Base-by-base conservation (phyloP, 1,140 invertebrate species). In the Geopemphigus sp. region DNA sequence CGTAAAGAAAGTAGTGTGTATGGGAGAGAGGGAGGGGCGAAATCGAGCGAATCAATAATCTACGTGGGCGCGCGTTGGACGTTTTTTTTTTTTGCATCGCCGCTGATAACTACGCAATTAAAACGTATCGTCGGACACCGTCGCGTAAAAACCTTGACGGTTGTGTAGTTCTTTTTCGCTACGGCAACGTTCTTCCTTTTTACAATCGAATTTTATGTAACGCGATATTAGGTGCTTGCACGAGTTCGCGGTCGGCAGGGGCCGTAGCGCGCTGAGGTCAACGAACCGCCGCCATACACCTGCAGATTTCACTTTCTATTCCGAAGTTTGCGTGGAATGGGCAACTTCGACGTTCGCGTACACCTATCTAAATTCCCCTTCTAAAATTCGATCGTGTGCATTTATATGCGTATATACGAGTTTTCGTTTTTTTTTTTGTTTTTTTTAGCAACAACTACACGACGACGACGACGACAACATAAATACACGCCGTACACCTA, bases 301-400 rank as follows among this genome's bases (percentile, higher is more conserved):
- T 78, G 74, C 74, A 78, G 74, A 78, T 78, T 78, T 78, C 74
- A 78, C 74, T 78, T 78, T 78, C 74, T 78, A 78, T 78, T 78
- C 22, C 24, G 74, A 78, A 78, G 57, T 78, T 78, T 78, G 74
- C 74, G 17, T 54, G 68, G 12, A 72, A 72, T n/a, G 45, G 47
- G 24, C 39, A 22, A 68, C 29, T 63, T 29, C 56, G 6, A 12
- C 47, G 14, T 22, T 22, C 22, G 2, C 12, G 4, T 12, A 14
- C 22, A 15, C 15, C 24, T 24, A 24, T 68, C 66, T 47, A 4
- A 68, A 68, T 50, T 68, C 66, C 66, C 45, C 66, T 11, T 50
- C 22, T 59, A 59, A 59, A 59, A 6, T 26, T 22, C 10, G 10
- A 59, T 22, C 10, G 22, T 26, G 26, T 15, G 11, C 50, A 50